A percentile compares a stretch with the other conserved stretches of the same genome.
Conservation (phyloP, 1,140 invertebrate species). For the Pemphigus obesinymphae region DNA sequence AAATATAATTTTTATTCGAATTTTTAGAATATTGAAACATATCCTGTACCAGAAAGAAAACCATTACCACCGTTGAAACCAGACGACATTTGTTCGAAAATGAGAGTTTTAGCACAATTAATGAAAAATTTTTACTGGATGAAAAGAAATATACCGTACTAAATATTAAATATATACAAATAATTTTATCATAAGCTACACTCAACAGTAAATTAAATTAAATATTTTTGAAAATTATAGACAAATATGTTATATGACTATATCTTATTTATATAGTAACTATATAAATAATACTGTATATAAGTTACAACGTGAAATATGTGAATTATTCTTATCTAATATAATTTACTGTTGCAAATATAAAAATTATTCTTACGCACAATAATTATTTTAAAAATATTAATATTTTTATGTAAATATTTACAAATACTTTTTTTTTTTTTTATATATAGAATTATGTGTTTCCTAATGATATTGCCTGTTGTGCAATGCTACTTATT, state of each 20-base stretch:
- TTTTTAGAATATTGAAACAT: constrained; percentile 44
- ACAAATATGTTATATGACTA: too few species aligned
- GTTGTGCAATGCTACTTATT: constrained; percentile 61
- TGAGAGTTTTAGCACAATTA: constrained; percentile 66
- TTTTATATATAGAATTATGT: constrained; percentile 54
- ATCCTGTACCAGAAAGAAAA: constrained; percentile 44
- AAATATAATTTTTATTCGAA: background rate
- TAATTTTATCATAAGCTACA: background rate
- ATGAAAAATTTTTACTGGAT: constrained; percentile 89
- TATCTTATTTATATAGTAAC: background rate
- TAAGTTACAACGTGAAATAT: too few species aligned
- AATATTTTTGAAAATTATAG: background rate
- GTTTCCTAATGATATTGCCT: constrained; percentile 60
- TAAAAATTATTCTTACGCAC: background rate
- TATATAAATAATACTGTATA: background rate
- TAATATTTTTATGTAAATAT: background rate
- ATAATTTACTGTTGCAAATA: background rate
- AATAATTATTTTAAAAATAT: too few species aligned
- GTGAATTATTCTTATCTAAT: background rate
- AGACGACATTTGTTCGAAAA: constrained; percentile 38
- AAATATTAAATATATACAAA: constrained; percentile 29
- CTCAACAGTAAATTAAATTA: background rate
- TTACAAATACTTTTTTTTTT: constrained; percentile 44
- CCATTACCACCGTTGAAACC: constrained; percentile 43
- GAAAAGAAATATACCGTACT: constrained; percentile 83